Percentiles rank a stretch among this genome's conserved stretches.
These are phyloP conservation scores for Troilus luridus DNA, from an alignment of 2,888 invertebrate genomes.

Conservation along the genomic window DNA sequence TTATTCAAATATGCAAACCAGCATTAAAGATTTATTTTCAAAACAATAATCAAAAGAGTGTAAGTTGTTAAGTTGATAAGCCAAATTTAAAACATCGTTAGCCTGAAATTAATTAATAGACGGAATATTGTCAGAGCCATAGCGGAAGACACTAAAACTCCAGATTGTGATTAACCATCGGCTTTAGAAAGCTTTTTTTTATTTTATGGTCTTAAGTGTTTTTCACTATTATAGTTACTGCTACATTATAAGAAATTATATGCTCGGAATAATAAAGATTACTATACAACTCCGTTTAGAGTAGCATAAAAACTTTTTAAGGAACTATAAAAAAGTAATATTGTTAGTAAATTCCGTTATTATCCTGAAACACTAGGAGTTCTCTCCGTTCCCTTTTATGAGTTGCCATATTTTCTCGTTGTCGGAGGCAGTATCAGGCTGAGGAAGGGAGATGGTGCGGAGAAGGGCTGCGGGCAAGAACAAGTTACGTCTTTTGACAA, in stretches of 20 bases:
- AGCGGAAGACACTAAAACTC: neutral
- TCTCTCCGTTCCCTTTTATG: neutral
- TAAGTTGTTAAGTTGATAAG: neutral
- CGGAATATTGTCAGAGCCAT: neutral
- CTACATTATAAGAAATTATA: neutral
- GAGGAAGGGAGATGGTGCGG: neutral
- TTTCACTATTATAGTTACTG: neutral
- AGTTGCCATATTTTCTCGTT: constrained; percentile 11
- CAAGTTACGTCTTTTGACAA: constrained; percentile 10
- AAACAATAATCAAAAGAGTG: neutral
- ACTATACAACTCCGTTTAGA: neutral
- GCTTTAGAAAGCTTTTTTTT: neutral
- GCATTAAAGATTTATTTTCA: too few relatives aligned
- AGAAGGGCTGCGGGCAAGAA: neutral
- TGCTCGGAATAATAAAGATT: neutral
- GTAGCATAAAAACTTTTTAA: neutral
- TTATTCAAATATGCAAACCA: too few relatives aligned
- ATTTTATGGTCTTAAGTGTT: neutral
- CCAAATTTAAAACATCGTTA: neutral
- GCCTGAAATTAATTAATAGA: neutral
- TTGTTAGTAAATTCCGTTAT: neutral
- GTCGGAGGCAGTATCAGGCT: neutral
- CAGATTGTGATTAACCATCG: neutral
- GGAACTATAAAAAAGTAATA: constrained; percentile 11
- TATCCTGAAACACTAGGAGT: neutral